Evolutionary conservation across 2,797 vertebrate species (phyloP).

Genomic region (Emys orbicularis): DNA sequence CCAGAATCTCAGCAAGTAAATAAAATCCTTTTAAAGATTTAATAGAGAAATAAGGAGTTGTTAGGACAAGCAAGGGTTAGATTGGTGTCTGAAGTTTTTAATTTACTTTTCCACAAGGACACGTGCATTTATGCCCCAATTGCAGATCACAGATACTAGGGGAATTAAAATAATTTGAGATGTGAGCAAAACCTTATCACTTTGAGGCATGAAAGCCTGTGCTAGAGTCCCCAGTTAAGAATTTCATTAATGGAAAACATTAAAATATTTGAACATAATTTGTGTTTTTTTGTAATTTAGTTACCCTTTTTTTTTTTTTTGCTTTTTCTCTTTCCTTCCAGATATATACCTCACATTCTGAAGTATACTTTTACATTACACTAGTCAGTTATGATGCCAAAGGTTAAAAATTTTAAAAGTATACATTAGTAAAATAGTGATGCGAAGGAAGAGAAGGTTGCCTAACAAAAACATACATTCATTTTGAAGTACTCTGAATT

Average conservation of each 20-base stretch:
- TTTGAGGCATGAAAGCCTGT: slow-evolving; percentile 8
- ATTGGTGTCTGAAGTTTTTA: slow-evolving; percentile 29
- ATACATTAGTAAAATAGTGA: neutral
- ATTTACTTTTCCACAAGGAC: slow-evolving; percentile 13
- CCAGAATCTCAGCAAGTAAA: slow-evolving; percentile 57
- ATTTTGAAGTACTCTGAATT: slow-evolving; percentile 6
- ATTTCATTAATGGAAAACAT: slow-evolving; percentile 36
- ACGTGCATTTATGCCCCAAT: slow-evolving; percentile 3
- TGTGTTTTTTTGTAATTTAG: neutral
- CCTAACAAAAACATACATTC: neutral
- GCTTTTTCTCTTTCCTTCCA: neutral
- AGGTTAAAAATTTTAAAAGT: neutral
- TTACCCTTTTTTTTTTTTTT: neutral
- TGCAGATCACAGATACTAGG: slow-evolving; percentile 16
- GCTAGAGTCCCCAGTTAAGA: neutral
- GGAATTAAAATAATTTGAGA: slow-evolving; percentile 24
- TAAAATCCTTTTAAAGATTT: slow-evolving; percentile 52
- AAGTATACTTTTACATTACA: neutral
- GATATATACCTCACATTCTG: neutral
- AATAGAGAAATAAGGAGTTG: neutral
- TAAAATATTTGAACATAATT: neutral
- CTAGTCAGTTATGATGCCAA: accelerated
- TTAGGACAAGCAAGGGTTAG: slow-evolving; percentile 7
- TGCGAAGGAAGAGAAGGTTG: neutral
- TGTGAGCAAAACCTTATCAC: slow-evolving; percentile 3